Base-by-base conservation (phyloP, 2,797 vertebrate genomes). In the Danio albolineatus region DNA sequence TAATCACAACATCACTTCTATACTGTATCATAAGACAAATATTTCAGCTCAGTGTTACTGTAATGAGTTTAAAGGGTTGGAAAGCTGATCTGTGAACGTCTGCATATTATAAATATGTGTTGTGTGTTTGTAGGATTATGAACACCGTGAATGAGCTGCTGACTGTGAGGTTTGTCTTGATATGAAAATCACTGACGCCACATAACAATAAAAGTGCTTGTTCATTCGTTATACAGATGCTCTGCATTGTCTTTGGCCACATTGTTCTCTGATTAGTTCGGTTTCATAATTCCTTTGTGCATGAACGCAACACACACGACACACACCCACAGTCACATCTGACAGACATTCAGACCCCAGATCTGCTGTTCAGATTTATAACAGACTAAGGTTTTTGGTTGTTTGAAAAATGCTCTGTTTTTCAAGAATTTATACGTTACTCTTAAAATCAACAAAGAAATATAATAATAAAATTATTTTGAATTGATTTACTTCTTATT, bases 221-320 rank as follows among this genome's bases (percentile, higher is more conserved):
- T 69, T 16, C 48, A 10, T 38, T 67, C 6, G n/a, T 51, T 51
- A n/a, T 14, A 10, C 14, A 49, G 46, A 49, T 36, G 65, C 21
- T 1, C 46, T 49, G 1, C 46, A 28, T 66, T 36, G 65, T 36
- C 46, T 67, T 49, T 16, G 21, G 13, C 43, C 14, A 0, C 10
- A 39, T 53, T 70, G 48, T 70, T 70, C 48, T 39, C 48, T 39
- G 66, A 17, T 51, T 38, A 38, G 9, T 51, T 51, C 2, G 0
- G 48, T 51, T 69, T 17, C 28, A 69, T 51, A 17, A 53, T 69
- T 38, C 48, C 16, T 69, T 38, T 39, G 66, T 16, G 62, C n/a
- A n/a, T 28, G 28, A 28, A 51, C 0, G 6, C 4, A 16, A 28
- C 28, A 28, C 28, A 28, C 64, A 49, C 16, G 28, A 36, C 21